Evolutionary conservation across 2,113 vertebrate species (phyloP), one percentile per base, ranked within the genome.

Genomic region (Gymnobelideus leadbeateri): DNA sequence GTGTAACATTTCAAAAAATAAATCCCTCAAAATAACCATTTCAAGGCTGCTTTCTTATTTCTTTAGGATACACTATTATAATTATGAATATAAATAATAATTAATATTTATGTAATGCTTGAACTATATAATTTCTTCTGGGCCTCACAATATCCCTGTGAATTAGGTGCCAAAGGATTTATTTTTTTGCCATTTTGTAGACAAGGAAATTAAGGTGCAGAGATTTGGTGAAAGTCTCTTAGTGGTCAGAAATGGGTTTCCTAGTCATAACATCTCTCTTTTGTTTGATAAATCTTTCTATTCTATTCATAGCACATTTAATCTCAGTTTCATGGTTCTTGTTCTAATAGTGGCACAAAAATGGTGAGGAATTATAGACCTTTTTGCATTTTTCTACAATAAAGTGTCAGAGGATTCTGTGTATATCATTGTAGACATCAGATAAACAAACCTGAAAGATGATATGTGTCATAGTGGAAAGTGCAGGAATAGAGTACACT

Each of bases 401-500:
- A 43, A 89, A 92, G 3, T 96, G 95, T 97, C 97, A 97, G 77
- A 92, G 95, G 97, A 97, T 95, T 84, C 96, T 97, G 94, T 47
- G 84, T 95, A 26, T 93, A 93, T 96, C 97, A 96, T 92, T 96
- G 26, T 89, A 97, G 94, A 97, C 89, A 97, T 95, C 96, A 96
- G 91, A 95, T 96, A 98, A 93, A 96, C 92, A 98, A 97, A 97
- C 95, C 61, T 94, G 96, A 98, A 94, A 95, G 95, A 96, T 92
- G 43, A 57, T 89, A 26, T 97, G 92, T 95, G 97, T 98, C 97
- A 97, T 94, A 97, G 95, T 0, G 2, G 95, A 92, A 98, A 96
- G 94, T 0, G 92, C 93, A 98, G 98, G 96, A 98, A 98, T 93
- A 98, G 98, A 98, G 96, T 93, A 94, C 95, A 96, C 96, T 98